Evolutionary conservation across 2,113 vertebrate genomes (phyloP).

Genomic region (Erythrocercus mccallii): DNA sequence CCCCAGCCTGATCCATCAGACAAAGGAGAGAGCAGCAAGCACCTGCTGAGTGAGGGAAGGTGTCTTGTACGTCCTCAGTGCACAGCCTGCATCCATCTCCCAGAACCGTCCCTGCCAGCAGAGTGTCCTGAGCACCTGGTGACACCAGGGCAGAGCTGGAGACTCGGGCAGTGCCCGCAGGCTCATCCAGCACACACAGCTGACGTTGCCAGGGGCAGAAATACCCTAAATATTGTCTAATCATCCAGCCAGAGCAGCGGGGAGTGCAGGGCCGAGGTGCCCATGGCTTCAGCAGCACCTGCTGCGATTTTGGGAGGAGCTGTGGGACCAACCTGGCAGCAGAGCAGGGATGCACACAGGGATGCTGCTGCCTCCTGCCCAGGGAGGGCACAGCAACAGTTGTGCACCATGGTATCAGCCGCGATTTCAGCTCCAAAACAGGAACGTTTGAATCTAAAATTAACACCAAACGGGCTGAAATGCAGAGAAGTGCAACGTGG

Average conservation of each 20-base stretch:
- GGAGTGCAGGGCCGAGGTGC: rapidly evolving
- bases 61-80: rapidly evolving
- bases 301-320: neutral
- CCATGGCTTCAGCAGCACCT: neutral
- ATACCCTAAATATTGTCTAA: neutral
- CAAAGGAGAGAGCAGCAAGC: neutral
- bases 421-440: neutral
- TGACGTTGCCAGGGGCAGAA: neutral
- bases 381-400: neutral
- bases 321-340: neutral
- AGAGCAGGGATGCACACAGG: rapidly evolving
- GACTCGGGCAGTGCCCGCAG: rapidly evolving
- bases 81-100: rapidly evolving
- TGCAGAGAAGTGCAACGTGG: neutral
- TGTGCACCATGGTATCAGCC: neutral
- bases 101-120: rapidly evolving
- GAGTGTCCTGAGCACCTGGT: neutral
- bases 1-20: rapidly evolving
- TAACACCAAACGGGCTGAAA: neutral
- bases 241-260: neutral
- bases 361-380: neutral
- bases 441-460: neutral
- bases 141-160: neutral
- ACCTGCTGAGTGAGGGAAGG: neutral
- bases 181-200: neutral